phyloP scores from a whole-genome alignment of 2,797 vertebrate genomes.

The Spinus olivaceus region DNA sequence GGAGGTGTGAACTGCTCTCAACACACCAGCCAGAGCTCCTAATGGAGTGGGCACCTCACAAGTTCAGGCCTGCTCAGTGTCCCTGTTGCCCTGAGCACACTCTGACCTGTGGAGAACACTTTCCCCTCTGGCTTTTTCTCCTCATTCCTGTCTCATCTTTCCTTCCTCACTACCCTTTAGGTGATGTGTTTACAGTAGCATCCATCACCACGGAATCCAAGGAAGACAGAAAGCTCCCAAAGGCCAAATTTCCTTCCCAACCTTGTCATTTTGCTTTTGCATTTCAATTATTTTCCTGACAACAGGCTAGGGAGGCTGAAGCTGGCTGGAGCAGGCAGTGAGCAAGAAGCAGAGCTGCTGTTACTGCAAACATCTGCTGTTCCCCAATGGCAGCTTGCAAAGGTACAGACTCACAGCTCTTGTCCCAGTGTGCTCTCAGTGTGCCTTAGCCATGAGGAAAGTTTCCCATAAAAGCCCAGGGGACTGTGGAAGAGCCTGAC shows the following conservation, averaged over 20 bases:
- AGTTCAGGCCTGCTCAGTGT: not conserved
- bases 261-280: not conserved
- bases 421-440: not conserved
- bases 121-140: not conserved
- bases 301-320: not conserved
- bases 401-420: not conserved
- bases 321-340: not conserved
- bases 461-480: not conserved
- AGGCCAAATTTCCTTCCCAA: not conserved
- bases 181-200: not conserved
- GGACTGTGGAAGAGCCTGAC: not conserved
- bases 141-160: not conserved
- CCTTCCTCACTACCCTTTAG: not conserved
- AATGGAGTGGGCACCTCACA: rapidly evolving
- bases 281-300: not conserved
- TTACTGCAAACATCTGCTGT: not conserved
- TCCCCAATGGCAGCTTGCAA: not conserved
- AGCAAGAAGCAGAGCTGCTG: not conserved
- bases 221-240: not conserved
- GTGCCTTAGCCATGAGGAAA: not conserved
- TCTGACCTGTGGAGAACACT: not conserved
- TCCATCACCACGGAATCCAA: not conserved
- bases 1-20: not conserved
- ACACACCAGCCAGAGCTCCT: not conserved
- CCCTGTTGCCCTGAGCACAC: not conserved